A percentile compares a stretch with the other conserved stretches of the same genome.
phyloP scores from a whole-genome alignment of 2,797 vertebrate species.

The Tangara arthus region DNA sequence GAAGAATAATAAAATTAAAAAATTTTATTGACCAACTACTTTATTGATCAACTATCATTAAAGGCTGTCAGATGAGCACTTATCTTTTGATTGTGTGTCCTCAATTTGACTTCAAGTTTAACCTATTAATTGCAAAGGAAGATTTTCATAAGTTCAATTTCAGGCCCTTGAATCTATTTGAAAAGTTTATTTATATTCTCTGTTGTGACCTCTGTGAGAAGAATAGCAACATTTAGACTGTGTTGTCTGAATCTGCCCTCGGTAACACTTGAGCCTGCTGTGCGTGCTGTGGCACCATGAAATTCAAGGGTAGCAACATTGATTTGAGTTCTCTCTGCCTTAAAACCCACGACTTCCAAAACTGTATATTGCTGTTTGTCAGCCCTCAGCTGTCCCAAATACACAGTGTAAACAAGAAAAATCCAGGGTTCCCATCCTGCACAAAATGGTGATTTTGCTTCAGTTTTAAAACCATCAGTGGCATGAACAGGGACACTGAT shows the following conservation, averaged over 20 bases:
- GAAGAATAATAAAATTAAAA: neutral
- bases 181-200: neutral
- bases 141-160: neutral
- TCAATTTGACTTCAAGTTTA: neutral
- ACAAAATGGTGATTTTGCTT: neutral
- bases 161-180: neutral
- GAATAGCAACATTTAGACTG: neutral
- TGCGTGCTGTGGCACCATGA: neutral
- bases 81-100: neutral
- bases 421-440: neutral
- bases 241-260: neutral
- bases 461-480: neutral
- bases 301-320: neutral
- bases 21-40: neutral
- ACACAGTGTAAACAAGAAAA: neutral
- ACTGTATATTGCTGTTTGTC: neutral
- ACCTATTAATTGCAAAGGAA: neutral
- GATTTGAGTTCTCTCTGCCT: neutral
- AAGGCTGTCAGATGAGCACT: neutral
- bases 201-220: neutral
- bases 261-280: neutral
- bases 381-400: neutral
- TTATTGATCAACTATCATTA: neutral
- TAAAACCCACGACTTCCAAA: neutral
- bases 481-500: neutral